Conservation (phyloP, 2,888 invertebrate genomes). For the Molorchus minor region DNA sequence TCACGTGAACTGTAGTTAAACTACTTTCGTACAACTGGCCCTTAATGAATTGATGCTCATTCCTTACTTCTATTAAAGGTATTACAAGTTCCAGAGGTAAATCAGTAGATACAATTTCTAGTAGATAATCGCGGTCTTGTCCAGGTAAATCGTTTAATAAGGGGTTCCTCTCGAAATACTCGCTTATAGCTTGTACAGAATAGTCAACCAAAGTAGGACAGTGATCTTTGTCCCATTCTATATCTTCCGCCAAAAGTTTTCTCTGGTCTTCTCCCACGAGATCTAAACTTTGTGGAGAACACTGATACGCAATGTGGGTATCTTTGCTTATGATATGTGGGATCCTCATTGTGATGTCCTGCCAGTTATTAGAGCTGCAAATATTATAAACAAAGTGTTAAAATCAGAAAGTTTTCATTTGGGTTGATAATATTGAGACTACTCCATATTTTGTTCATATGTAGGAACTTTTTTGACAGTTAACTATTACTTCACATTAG, state of each 20-base stretch:
- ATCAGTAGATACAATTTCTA: slow-evolving; percentile 70
- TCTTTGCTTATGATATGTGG: slow-evolving; percentile 55
- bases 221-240: slow-evolving; percentile 65
- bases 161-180: slow-evolving; percentile 65
- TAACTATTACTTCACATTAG: too few species aligned
- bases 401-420: too few species aligned
- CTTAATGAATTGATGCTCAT: neutral
- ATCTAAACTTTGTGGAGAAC: slow-evolving; percentile 53
- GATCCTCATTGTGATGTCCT: slow-evolving; percentile 39
- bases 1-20: too few species aligned
- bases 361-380: neutral
- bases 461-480: too few species aligned
- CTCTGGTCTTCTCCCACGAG: slow-evolving; percentile 60
- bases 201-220: slow-evolving; percentile 63
- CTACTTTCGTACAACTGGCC: too few species aligned
- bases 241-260: slow-evolving; percentile 65
- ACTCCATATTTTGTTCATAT: too few species aligned
- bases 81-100: slow-evolving; percentile 68
- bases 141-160: slow-evolving; percentile 67
- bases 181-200: slow-evolving; percentile 65
- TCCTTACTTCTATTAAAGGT: slow-evolving; percentile 64
- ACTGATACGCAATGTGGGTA: slow-evolving; percentile 63
- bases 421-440: too few species aligned
- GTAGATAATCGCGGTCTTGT: slow-evolving; percentile 67
- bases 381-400: too few species aligned